These are phyloP conservation scores for Isotomurus palustris DNA, from an alignment of 2,888 invertebrate species.

Conservation along the genomic window DNA sequence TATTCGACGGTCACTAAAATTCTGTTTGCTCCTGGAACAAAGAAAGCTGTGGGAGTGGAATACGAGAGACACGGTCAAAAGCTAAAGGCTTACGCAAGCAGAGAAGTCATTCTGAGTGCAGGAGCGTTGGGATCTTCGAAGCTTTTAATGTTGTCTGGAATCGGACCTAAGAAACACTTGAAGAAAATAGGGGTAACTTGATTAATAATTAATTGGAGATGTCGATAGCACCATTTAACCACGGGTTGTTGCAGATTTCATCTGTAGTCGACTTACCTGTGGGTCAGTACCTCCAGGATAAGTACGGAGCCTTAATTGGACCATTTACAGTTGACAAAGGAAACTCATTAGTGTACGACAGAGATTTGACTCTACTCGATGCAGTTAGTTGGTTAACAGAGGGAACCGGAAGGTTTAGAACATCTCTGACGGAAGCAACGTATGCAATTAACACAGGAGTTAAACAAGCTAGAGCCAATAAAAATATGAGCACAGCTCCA, in stretches of 20 bases:
- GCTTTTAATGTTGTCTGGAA: conserved; percentile 15
- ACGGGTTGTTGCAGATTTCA: neutral
- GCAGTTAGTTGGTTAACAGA: neutral
- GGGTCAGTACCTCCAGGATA: conserved; percentile 22
- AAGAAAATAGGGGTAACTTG: neutral
- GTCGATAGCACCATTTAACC: too few species aligned
- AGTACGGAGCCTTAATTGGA: conserved; percentile 20
- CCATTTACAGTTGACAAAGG: conserved; percentile 16
- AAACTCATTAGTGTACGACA: conserved; percentile 1
- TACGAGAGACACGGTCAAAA: conserved; percentile 8
- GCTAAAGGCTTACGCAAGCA: neutral
- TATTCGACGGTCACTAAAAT: conserved; percentile 11
- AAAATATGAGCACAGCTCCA: neutral
- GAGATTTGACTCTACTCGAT: neutral
- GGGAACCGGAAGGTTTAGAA: neutral
- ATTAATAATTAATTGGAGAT: neutral
- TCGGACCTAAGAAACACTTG: conserved; percentile 6
- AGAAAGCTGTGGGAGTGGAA: conserved; percentile 14
- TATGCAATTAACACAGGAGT: neutral
- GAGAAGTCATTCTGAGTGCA: conserved; percentile 18
- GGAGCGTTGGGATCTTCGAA: conserved; percentile 7
- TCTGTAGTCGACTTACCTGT: conserved; percentile 14
- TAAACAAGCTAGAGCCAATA: neutral
- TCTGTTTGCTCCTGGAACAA: neutral
- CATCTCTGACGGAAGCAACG: conserved; percentile 11